phyloP scores from a whole-genome alignment of 2,113 vertebrate genomes.

The Caloenas nicobarica region DNA sequence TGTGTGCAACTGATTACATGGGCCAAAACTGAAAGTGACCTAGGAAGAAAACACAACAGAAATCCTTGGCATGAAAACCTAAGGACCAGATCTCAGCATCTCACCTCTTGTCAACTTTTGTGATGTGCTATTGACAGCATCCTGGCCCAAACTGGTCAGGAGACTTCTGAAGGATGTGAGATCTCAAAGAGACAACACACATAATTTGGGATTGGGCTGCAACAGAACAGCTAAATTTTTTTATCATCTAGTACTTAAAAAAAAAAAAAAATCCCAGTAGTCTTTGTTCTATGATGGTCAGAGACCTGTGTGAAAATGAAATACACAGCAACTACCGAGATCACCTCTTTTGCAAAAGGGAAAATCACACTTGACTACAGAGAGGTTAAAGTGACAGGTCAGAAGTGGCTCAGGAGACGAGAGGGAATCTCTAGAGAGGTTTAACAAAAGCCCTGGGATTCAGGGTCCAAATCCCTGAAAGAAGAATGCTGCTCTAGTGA shows the following conservation, averaged over 20 bases:
- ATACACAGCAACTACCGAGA: not conserved
- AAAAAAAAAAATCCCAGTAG: not conserved
- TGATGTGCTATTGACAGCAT: not conserved
- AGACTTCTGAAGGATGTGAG: not conserved
- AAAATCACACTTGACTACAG: not conserved
- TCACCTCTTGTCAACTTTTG: not conserved
- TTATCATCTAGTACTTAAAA: not conserved
- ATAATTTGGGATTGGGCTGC: not conserved
- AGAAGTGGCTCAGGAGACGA: not conserved
- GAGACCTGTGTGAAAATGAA: not conserved
- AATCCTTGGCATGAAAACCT: not conserved
- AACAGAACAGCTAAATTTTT: not conserved
- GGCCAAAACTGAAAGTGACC: not conserved
- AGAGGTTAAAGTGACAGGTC: not conserved
- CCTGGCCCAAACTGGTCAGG: too few relatives aligned
- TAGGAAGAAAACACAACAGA: not conserved
- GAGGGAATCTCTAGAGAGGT: not conserved
- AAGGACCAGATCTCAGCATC: not conserved
- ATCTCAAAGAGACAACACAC: not conserved
- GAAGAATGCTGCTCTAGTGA: not conserved
- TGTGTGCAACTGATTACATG: not conserved
- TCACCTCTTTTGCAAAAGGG: not conserved
- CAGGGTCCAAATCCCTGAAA: not conserved
- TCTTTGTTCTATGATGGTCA: not conserved
- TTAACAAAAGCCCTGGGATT: conserved; percentile 11